Evolutionary conservation across 2,888 invertebrate genomes (phyloP), one percentile per base, ranked within the genome.

Genomic region (Lasioglossum lativentre): DNA sequence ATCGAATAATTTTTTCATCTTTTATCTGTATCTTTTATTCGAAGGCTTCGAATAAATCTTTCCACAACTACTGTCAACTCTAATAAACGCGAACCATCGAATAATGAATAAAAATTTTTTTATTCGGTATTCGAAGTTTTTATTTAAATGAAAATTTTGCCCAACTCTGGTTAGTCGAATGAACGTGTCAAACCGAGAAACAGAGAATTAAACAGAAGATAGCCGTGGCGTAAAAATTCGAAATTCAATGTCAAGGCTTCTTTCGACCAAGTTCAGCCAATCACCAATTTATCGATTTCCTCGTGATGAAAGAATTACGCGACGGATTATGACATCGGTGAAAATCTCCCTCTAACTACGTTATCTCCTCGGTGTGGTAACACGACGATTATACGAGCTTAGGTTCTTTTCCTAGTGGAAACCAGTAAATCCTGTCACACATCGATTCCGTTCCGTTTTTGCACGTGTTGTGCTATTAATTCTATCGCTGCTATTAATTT

Each of bases 401-500:
- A 6, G 16, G 42, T 72, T 45, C 38, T 23, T 72, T 40, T 42
- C 42, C 34, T 72, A 12, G 27, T 45, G 40, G 6, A 63, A 72
- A 63, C 78, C n/a, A 40, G 14, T 34, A 38, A 80, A 73, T 76
- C 76, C 27, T 45, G 12, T 38, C 14, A 12, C 66, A 47, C 56
- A 40, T 80, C 70, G 38, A 66, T 45, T 52, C 42, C 47, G 16
- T 45, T 40, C 73, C 66, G 0, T 34, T 68, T 68, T 38, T 27
- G 42, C 42, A 45, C 23, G 38, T 34, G 27, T 16, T 8, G 59
- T 52, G 45, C 73, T 30, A 73, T 76, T 76, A 68, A 27, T 23
- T 73, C 73, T 70, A 80, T 83, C 76, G 59, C 30, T 16, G 27
- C 38, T 47, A 72, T 72, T 78, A 59, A 70, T 83, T 68, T 63